Evolutionary conservation across 2,888 invertebrate species (phyloP).

Genomic region (Iselma pallidipennis): DNA sequence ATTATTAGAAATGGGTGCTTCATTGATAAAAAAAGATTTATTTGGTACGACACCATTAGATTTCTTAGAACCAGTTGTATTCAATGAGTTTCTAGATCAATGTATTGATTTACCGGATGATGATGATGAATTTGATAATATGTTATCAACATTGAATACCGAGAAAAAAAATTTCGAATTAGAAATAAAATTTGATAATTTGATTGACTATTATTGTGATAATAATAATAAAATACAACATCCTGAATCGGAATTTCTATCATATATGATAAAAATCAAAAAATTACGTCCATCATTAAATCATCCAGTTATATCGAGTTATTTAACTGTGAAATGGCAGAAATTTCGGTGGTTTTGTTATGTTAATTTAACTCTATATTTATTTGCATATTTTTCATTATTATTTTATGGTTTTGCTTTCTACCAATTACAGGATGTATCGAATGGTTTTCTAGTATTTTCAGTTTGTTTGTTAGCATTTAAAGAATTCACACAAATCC

Average conservation of each 20-base stretch:
- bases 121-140: slow-evolving; percentile 6
- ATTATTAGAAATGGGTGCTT: slow-evolving; percentile 12
- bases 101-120: slow-evolving; percentile 6
- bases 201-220: neutral
- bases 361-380: slow-evolving; percentile 7
- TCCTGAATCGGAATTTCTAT: slow-evolving; percentile 14
- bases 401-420: slow-evolving; percentile 14
- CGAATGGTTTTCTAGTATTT: slow-evolving; percentile 8
- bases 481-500: slow-evolving; percentile 5
- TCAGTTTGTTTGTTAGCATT: neutral
- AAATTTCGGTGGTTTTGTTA: slow-evolving; percentile 7
- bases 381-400: slow-evolving; percentile 10
- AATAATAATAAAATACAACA: neutral
- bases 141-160: neutral
- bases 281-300: slow-evolving; percentile 9
- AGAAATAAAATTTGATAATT: slow-evolving; percentile 6
- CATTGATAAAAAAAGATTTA: slow-evolving; percentile 9
- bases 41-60: slow-evolving; percentile 8
- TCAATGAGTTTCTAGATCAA: slow-evolving; percentile 11
- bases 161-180: slow-evolving; percentile 9
- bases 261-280: slow-evolving; percentile 9
- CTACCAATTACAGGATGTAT: neutral
- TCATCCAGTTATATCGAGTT: slow-evolving; percentile 16
- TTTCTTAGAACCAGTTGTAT: slow-evolving; percentile 5
- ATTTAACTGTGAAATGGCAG: slow-evolving; percentile 12